These are phyloP conservation scores for Novumbra hubbsi DNA, from an alignment of 2,797 vertebrate species.

Conservation along the genomic window DNA sequence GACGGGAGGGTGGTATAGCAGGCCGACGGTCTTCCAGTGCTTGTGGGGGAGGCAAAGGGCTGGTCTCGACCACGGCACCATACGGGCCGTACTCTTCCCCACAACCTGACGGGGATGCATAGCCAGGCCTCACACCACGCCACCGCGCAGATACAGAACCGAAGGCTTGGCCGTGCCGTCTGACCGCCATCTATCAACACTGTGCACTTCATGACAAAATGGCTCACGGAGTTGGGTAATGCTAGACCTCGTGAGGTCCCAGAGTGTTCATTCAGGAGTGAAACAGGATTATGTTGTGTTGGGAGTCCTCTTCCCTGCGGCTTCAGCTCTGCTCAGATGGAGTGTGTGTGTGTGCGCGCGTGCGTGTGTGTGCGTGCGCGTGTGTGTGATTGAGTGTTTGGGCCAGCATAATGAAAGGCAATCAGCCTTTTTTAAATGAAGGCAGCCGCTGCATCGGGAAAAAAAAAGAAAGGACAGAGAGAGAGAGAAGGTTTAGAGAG, in stretches of 20 bases:
- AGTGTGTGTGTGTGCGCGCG: background rate
- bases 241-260: background rate
- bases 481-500: background rate
- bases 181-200: background rate
- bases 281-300: background rate
- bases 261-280: background rate
- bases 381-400: slow-evolving; percentile 12
- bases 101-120: slow-evolving; percentile 57
- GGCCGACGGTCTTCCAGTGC: slow-evolving; percentile 31
- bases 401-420: slow-evolving; percentile 37
- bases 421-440: slow-evolving; percentile 45
- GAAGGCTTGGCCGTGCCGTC: background rate
- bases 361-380: background rate
- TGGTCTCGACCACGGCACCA: slow-evolving; percentile 49
- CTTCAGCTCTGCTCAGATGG: background rate
- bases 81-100: slow-evolving; percentile 56
- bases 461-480: background rate
- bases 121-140: slow-evolving; percentile 43
- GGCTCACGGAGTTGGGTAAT: background rate
- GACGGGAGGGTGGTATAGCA: slow-evolving; percentile 36
- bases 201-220: background rate
- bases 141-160: slow-evolving; percentile 16
- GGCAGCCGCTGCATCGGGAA: slow-evolving; percentile 24
- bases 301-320: background rate
- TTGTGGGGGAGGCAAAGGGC: slow-evolving; percentile 34